A percentile compares a stretch with the other conserved stretches of the same genome.
Evolutionary conservation across 2,888 invertebrate species (phyloP).

Genomic region (Netelia fuscicornis): DNA sequence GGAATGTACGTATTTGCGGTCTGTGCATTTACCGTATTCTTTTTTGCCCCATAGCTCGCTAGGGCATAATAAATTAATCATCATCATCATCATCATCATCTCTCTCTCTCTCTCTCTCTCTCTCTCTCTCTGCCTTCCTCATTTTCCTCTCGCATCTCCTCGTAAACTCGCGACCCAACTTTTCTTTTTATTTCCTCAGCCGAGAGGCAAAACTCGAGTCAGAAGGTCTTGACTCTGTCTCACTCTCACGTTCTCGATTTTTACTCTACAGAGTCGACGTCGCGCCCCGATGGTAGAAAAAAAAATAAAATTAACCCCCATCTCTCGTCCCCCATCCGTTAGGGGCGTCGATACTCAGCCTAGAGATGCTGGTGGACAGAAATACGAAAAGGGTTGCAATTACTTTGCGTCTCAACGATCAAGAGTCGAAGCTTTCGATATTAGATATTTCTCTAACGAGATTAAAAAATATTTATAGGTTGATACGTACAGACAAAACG

Average conservation of each 20-base stretch:
- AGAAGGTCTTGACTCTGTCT: conserved; percentile 1
- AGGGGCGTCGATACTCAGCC: not conserved
- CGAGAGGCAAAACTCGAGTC: conserved; percentile 28
- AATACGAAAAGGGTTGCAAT: not conserved
- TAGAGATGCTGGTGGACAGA: not conserved
- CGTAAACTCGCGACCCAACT: conserved; percentile 35
- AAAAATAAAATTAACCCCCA: not conserved
- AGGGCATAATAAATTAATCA: too few relatives aligned
- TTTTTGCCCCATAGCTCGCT: too few relatives aligned
- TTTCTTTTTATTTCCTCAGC: conserved; percentile 42
- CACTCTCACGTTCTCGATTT: not conserved
- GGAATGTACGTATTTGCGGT: too few relatives aligned
- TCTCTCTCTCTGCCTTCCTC: not conserved
- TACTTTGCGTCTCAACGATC: not conserved
- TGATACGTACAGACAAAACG: too few relatives aligned
- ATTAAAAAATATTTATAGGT: not conserved
- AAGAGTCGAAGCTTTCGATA: conserved; percentile 16
- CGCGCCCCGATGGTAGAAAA: not conserved
- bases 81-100: too few relatives aligned
- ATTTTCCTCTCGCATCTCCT: conserved; percentile 39
- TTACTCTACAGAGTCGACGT: conserved; percentile 19
- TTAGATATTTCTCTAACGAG: not conserved
- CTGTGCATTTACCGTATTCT: too few relatives aligned
- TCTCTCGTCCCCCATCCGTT: not conserved
- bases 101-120: not conserved